These are phyloP conservation scores for Orchestes rusci DNA, from an alignment of 2,888 invertebrate genomes.

Conservation along the genomic window DNA sequence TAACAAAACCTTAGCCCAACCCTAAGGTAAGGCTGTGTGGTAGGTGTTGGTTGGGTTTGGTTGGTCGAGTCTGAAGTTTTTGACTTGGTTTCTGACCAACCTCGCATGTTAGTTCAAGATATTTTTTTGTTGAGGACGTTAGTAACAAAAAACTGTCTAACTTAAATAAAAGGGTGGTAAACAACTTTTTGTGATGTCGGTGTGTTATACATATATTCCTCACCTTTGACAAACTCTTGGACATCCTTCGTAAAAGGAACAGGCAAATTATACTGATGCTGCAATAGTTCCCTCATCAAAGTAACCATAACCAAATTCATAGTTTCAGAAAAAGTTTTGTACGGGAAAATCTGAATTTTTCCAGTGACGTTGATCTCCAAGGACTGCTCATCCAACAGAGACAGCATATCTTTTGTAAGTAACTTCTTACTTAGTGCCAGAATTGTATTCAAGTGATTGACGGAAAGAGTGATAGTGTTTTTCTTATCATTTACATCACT, in stretches of 20 bases:
- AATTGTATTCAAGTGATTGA: conserved; percentile 74
- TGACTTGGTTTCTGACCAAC: too few species aligned
- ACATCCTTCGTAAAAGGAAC: conserved; percentile 89
- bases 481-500: conserved; percentile 61
- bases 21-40: too few species aligned
- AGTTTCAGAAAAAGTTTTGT: conserved; percentile 92
- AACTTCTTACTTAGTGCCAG: conserved; percentile 75
- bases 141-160: too few species aligned
- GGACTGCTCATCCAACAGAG: conserved; percentile 77
- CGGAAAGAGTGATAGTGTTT: conserved; percentile 58
- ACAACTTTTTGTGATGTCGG: too few species aligned
- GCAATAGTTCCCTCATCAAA: conserved; percentile 79
- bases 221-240: conserved; percentile 49
- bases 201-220: too few species aligned
- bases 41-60: too few species aligned
- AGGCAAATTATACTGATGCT: conserved; percentile 84
- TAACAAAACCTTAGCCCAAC: too few species aligned
- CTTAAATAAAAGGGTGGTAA: too few species aligned
- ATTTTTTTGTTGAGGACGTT: too few species aligned
- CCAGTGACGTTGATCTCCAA: conserved; percentile 68
- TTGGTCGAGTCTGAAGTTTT: too few species aligned
- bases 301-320: conserved; percentile 90
- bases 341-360: conserved; percentile 72
- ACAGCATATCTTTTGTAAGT: conserved; percentile 70
- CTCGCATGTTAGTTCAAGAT: too few species aligned